These are phyloP conservation scores for Delia radicum DNA, from an alignment of 1,140 invertebrate genomes.

Conservation along the genomic window DNA sequence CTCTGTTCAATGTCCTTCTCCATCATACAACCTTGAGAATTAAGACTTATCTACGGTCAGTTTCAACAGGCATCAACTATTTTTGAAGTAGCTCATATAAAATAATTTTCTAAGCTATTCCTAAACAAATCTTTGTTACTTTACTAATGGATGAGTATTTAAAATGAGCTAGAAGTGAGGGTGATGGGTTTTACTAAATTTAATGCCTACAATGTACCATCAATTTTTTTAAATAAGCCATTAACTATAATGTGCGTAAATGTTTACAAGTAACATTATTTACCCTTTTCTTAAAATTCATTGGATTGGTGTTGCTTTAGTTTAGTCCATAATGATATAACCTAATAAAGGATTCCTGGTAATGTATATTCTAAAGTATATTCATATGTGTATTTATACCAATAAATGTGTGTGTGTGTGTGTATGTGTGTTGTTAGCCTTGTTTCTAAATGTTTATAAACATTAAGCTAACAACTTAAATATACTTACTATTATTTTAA, in stretches of 20 bases:
- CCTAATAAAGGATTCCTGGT: not conserved
- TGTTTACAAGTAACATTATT: slow-evolving; percentile 16
- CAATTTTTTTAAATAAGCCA: slow-evolving; percentile 9
- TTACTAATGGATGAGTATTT: too few relatives aligned
- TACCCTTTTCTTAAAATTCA: not conserved
- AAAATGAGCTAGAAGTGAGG: not conserved
- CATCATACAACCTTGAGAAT: too few relatives aligned
- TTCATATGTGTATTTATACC: not conserved
- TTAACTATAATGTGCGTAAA: slow-evolving; percentile 14
- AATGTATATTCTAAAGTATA: not conserved
- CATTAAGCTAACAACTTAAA: not conserved
- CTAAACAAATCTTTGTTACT: too few relatives aligned
- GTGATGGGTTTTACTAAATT: too few relatives aligned
- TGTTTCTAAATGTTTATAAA: not conserved
- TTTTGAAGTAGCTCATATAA: too few relatives aligned
- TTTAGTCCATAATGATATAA: not conserved
- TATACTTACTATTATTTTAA: not conserved
- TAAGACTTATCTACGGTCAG: too few relatives aligned
- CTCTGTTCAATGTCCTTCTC: too few relatives aligned
- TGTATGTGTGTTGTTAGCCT: not conserved
- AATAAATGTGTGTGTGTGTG: not conserved
- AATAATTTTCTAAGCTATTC: not conserved
- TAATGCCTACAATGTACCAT: not conserved
- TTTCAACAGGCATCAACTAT: too few relatives aligned
- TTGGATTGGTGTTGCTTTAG: not conserved